Evolutionary conservation across 1,140 invertebrate genomes (phyloP).

Genomic region (Drosophila ercepeae): DNA sequence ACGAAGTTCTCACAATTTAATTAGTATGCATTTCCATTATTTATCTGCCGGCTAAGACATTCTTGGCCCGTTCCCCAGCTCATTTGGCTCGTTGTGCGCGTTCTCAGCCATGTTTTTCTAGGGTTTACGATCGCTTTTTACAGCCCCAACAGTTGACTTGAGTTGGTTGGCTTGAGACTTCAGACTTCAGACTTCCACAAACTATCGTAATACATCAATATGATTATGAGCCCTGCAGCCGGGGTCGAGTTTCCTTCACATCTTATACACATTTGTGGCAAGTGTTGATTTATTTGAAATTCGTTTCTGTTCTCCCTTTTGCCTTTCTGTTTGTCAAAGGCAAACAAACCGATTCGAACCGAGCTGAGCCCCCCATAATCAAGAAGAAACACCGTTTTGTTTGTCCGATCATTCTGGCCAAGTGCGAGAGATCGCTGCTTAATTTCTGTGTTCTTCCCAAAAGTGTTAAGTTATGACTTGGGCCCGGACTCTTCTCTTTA

Average conservation of each 20-base stretch:
- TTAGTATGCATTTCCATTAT: constrained; percentile 73
- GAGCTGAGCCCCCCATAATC: neutral
- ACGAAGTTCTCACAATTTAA: constrained; percentile 66
- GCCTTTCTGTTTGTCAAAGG: constrained; percentile 60
- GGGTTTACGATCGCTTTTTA: constrained; percentile 65
- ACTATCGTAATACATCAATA: constrained; percentile 76
- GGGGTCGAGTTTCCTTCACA: constrained; percentile 19
- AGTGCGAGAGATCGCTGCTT: constrained; percentile 27
- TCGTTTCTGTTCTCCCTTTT: constrained; percentile 51
- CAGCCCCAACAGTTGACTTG: constrained; percentile 22
- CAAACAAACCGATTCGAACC: constrained; percentile 52
- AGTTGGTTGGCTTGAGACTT: constrained; percentile 16
- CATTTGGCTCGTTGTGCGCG: constrained; percentile 34
- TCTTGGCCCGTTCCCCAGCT: constrained; percentile 29
- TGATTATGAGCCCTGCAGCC: constrained; percentile 64
- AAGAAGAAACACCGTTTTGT: constrained; percentile 37
- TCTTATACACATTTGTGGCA: constrained; percentile 48
- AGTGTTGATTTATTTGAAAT: constrained; percentile 75
- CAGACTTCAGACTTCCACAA: constrained; percentile 37
- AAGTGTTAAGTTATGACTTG: constrained; percentile 33
- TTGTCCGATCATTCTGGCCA: constrained; percentile 33
- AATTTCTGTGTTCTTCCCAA: constrained; percentile 14
- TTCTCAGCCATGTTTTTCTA: constrained; percentile 62
- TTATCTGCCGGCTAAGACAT: constrained; percentile 58
- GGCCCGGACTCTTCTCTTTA: constrained; percentile 18